These are phyloP conservation scores for Prosapia bicincta DNA, from an alignment of 2,888 invertebrate species.

Conservation along the genomic window DNA sequence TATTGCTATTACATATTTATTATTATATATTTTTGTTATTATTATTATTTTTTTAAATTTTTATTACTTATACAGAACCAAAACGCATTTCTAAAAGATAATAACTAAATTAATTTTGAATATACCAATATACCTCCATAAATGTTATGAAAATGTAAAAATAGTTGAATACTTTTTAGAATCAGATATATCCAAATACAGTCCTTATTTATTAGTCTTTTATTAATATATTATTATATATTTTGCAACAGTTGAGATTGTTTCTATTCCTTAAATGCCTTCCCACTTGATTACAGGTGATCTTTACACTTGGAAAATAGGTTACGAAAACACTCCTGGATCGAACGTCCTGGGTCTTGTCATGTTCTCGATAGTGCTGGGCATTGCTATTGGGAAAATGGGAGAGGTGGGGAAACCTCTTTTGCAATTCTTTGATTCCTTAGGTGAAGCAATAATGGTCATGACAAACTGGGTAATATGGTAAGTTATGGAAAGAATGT, in stretches of 20 bases:
- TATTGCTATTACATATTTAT: no score
- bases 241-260: background rate
- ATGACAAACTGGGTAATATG: constrained; percentile 96
- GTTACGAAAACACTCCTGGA: constrained; percentile 64
- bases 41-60: no score
- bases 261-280: background rate
- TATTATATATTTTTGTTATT: no score
- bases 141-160: no score
- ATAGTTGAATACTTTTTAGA: no score
- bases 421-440: constrained; percentile 76
- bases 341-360: constrained; percentile 87
- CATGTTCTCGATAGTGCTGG: constrained; percentile 80
- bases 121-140: no score
- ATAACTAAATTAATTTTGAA: no score
- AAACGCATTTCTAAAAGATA: no score
- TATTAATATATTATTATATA: background rate
- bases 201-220: background rate
- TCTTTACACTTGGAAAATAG: constrained; percentile 59
- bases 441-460: constrained; percentile 94
- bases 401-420: constrained; percentile 77
- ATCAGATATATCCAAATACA: no score
- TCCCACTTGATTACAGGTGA: constrained; percentile 32
- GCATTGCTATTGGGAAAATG: constrained; percentile 88
- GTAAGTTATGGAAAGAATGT: constrained; percentile 56
- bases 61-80: no score